Conservation (phyloP, 2,797 vertebrate species). For the Lithobates sylvaticus region DNA sequence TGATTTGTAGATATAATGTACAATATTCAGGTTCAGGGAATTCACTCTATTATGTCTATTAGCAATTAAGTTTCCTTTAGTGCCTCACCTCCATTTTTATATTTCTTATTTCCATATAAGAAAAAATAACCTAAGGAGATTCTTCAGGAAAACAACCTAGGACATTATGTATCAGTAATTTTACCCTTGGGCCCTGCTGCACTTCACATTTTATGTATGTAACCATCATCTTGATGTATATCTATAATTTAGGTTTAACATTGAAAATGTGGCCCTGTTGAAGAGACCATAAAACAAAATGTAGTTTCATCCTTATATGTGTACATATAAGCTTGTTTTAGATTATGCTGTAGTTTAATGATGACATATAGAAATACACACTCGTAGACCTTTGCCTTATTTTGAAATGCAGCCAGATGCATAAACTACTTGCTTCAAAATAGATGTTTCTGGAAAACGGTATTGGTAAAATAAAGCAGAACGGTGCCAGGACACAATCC, state of each 20-base stretch:
- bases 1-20: conserved; percentile 32
- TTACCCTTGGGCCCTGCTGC: conserved; percentile 40
- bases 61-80: conserved; percentile 51
- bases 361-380: conserved; percentile 39
- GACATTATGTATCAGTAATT: conserved; percentile 50
- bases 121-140: conserved; percentile 44
- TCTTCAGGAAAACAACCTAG: conserved; percentile 44
- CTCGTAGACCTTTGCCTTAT: conserved; percentile 34
- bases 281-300: conserved; percentile 47
- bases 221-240: conserved; percentile 48
- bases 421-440: conserved; percentile 34
- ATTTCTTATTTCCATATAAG: conserved; percentile 46
- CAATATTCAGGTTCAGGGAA: conserved; percentile 21
- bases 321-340: conserved; percentile 39
- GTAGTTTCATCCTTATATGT: conserved; percentile 39
- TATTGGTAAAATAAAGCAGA: conserved; percentile 50
- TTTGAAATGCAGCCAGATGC: conserved; percentile 45
- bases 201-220: conserved; percentile 51
- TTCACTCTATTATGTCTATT: conserved; percentile 46
- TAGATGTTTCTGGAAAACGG: conserved; percentile 37
- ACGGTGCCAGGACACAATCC: conserved; percentile 38
- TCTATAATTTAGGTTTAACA: conserved; percentile 54
- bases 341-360: conserved; percentile 33
- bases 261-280: conserved; percentile 43
- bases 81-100: conserved; percentile 42